phyloP scores from a whole-genome alignment of 2,797 vertebrate species.

The Oryzias dopingdopingensis region DNA sequence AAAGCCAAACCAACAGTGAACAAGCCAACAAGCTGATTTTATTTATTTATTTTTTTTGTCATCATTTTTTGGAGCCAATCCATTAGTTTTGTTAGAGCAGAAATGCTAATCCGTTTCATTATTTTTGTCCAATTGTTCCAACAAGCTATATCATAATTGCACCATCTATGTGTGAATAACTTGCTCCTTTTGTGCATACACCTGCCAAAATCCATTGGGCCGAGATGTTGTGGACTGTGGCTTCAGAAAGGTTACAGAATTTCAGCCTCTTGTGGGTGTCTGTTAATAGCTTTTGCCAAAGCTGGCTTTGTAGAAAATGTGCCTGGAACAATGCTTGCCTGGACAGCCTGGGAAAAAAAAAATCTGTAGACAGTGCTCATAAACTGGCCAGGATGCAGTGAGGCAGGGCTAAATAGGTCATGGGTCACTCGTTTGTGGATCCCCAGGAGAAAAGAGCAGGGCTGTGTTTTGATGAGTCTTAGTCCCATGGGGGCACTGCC shows the following conservation, averaged over 20 bases:
- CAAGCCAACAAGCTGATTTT: conserved; percentile 35
- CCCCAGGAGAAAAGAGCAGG: conserved; percentile 18
- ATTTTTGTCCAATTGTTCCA: conserved; percentile 1
- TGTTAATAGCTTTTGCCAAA: conserved; percentile 51
- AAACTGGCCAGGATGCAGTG: conserved; percentile 40
- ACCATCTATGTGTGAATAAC: not conserved
- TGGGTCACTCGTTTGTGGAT: conserved; percentile 9
- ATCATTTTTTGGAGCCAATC: no score
- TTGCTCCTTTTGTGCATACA: conserved; percentile 2
- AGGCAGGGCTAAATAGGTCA: conserved; percentile 58
- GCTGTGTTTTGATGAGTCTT: conserved; percentile 23
- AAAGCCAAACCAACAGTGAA: not conserved
- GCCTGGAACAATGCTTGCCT: conserved; percentile 35
- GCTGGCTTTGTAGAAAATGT: conserved; percentile 53
- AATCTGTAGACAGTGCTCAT: conserved; percentile 34
- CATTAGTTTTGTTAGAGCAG: not conserved
- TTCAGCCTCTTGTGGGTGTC: conserved; percentile 24
- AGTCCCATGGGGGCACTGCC: conserved; percentile 4
- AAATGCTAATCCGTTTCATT: conserved; percentile 17
- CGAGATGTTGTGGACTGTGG: conserved; percentile 16
- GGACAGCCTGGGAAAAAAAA: conserved; percentile 37
- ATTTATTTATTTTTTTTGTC: not conserved
- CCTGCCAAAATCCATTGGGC: conserved; percentile 2
- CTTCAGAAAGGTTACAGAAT: conserved; percentile 29
- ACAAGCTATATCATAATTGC: not conserved